phyloP scores from a whole-genome alignment of 2,113 vertebrate species.

The Tangachromis dhanisi region DNA sequence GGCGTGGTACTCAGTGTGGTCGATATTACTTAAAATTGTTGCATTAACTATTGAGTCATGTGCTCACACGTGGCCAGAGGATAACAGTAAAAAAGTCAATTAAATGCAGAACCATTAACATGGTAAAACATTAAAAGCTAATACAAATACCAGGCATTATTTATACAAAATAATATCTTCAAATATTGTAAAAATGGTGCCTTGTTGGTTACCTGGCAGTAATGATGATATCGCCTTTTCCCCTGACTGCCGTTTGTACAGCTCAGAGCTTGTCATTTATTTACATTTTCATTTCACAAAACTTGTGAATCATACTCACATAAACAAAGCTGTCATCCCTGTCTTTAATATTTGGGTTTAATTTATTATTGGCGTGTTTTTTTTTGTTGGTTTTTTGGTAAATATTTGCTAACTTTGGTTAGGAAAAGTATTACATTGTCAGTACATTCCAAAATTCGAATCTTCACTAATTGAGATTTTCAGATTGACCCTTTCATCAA shows the following conservation, averaged over 20 bases:
- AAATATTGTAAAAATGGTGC: not conserved
- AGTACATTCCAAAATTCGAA: rapidly evolving
- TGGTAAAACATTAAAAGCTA: rapidly evolving
- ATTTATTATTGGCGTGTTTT: rapidly evolving
- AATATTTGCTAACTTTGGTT: not conserved
- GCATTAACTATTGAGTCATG: not conserved
- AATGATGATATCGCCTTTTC: rapidly evolving
- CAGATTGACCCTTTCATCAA: rapidly evolving
- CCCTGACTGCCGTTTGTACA: rapidly evolving
- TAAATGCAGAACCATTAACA: not conserved
- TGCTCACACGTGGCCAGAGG: rapidly evolving
- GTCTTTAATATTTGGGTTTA: not conserved
- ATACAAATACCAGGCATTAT: not conserved
- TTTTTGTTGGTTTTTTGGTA: not conserved
- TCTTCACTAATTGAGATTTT: not conserved
- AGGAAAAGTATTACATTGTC: rapidly evolving
- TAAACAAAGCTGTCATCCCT: rapidly evolving
- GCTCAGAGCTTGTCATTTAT: rapidly evolving
- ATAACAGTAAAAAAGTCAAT: not conserved
- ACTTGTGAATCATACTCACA: not conserved
- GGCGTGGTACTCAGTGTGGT: rapidly evolving
- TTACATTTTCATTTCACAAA: rapidly evolving
- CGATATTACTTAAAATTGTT: not conserved
- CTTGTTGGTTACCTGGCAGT: not conserved
- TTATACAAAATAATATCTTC: not conserved